Evolutionary conservation across 2,113 vertebrate genomes (phyloP).

Genomic region (Morone chrysops): DNA sequence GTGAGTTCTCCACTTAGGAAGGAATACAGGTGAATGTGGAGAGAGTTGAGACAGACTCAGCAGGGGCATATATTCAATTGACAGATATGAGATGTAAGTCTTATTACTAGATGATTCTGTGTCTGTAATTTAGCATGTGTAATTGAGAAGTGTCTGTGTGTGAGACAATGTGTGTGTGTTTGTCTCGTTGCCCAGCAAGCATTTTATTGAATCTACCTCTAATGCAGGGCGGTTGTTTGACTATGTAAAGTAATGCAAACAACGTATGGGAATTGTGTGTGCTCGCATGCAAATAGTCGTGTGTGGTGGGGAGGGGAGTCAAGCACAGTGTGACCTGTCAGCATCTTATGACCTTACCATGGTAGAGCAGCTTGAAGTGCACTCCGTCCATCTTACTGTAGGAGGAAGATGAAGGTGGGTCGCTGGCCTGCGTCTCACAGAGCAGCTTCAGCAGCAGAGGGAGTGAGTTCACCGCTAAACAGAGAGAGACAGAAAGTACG

Average conservation of each 20-base stretch:
- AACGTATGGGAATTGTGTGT: background rate
- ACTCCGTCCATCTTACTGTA: conserved; percentile 86
- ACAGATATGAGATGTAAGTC: background rate
- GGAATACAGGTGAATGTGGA: background rate
- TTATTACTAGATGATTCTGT: background rate
- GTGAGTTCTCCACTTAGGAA: background rate
- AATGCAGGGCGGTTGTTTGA: background rate
- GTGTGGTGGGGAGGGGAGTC: background rate
- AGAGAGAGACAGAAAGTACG: background rate
- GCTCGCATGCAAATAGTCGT: background rate
- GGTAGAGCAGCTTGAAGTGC: conserved; percentile 92
- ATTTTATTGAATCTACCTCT: background rate
- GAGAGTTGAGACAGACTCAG: background rate
- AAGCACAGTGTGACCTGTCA: background rate
- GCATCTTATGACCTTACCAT: conserved; percentile 82
- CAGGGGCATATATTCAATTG: background rate
- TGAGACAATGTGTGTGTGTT: background rate
- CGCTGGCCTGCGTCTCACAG: conserved; percentile 85
- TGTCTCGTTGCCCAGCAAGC: background rate
- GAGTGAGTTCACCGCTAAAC: conserved; percentile 73
- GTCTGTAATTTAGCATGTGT: background rate
- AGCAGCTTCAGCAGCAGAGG: conserved; percentile 90
- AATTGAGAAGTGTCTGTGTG: background rate
- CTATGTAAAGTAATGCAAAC: background rate
- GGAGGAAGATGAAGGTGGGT: conserved; percentile 60